phyloP scores from a whole-genome alignment of 2,888 invertebrate species.

The Marronus borbonicus region DNA sequence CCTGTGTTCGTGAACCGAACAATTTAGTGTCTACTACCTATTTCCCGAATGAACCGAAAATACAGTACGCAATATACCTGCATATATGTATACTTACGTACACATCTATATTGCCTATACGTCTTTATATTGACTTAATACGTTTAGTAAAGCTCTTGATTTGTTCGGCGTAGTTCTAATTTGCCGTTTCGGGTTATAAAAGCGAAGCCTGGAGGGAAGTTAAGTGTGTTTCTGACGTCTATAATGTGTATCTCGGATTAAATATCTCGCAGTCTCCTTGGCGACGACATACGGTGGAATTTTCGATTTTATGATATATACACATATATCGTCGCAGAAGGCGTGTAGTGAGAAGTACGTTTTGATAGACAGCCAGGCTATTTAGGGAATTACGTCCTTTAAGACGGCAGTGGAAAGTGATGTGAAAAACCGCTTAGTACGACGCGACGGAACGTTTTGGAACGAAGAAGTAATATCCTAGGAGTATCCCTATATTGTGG shows the following conservation, averaged over 20 bases:
- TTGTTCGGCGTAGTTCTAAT: constrained; percentile 35
- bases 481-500: background rate
- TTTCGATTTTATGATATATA: constrained; percentile 43
- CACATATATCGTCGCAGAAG: background rate
- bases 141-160: constrained; percentile 34
- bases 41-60: constrained; percentile 7
- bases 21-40: background rate
- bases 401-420: constrained; percentile 5
- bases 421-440: background rate
- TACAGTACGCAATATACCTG: background rate
- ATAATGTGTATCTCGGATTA: constrained; percentile 39
- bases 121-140: constrained; percentile 31
- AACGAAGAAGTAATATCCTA: constrained; percentile 7
- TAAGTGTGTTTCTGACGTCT: constrained; percentile 38
- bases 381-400: constrained; percentile 31
- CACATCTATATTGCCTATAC: constrained; percentile 17
- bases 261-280: constrained; percentile 25
- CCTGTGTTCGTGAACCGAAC: background rate
- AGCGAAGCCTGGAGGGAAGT: constrained; percentile 23
- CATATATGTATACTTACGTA: constrained; percentile 11
- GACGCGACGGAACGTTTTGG: background rate
- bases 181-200: constrained; percentile 43
- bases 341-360: background rate
- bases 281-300: constrained; percentile 36
- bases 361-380: constrained; percentile 40